Conservation (phyloP, 2,113 vertebrate genomes). For the Heptranchias perlo region DNA sequence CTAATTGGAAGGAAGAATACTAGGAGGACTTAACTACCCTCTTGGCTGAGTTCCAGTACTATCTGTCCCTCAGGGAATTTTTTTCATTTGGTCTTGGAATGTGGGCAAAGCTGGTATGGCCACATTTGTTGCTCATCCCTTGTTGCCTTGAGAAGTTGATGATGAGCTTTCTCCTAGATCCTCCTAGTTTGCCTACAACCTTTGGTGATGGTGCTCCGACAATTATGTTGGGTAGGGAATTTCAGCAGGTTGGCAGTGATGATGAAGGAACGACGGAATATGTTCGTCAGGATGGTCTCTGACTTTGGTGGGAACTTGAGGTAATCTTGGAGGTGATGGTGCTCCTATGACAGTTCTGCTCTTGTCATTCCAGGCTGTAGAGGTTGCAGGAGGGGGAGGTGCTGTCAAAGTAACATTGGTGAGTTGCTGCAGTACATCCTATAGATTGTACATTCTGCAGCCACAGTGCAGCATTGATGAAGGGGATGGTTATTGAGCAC, state of each 20-base stretch:
- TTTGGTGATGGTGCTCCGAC: neutral
- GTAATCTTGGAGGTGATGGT: neutral
- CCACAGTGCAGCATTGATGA: too few species aligned
- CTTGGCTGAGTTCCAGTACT: neutral
- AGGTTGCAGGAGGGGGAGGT: neutral
- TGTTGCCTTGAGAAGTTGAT: neutral
- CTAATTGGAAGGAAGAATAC: neutral
- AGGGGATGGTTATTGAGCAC: too few species aligned
- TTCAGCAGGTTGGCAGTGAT: neutral
- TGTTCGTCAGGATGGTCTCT: neutral
- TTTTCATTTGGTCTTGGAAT: neutral
- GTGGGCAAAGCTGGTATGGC: neutral
- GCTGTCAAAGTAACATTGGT: neutral
- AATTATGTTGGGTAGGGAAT: neutral
- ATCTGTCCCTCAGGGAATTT: neutral
- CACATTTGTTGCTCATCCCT: neutral
- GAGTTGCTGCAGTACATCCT: too few species aligned
- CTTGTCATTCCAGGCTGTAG: neutral
- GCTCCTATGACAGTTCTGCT: neutral
- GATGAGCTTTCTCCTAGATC: neutral
- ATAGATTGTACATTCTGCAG: too few species aligned
- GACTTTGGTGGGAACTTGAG: neutral
- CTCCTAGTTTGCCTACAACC: neutral
- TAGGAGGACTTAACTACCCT: neutral
- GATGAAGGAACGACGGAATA: neutral